These are phyloP conservation scores for Drosophila simulans DNA, from an alignment of 1,140 invertebrate species.

Conservation along the genomic window DNA sequence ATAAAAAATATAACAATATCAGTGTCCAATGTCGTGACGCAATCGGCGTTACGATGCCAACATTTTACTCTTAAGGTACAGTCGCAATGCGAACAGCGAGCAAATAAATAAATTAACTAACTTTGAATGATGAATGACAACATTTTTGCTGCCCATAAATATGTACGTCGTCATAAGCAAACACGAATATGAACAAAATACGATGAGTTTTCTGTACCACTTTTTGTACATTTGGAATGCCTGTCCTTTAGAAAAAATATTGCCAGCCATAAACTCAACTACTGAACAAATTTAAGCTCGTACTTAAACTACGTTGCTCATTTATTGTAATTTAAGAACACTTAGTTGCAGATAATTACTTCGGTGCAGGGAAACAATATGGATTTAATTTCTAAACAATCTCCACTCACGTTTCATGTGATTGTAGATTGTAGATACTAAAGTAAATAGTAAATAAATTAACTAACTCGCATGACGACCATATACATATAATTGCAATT, in stretches of 20 bases:
- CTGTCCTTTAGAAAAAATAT: not conserved
- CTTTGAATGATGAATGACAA: constrained; percentile 30
- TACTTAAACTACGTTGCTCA: no score
- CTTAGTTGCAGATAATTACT: not conserved
- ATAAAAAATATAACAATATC: no score
- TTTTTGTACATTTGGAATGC: not conserved
- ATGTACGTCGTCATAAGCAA: not conserved
- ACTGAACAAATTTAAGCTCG: not conserved
- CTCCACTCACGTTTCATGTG: not conserved
- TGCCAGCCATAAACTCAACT: not conserved
- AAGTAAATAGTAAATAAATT: not conserved
- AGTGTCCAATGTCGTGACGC: constrained; percentile 20
- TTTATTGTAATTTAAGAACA: no score
- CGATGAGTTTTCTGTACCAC: not conserved
- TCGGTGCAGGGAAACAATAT: constrained; percentile 7
- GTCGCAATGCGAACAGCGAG: not conserved
- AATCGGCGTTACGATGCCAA: constrained; percentile 13
- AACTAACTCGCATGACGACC: not conserved
- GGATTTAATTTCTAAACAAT: not conserved
- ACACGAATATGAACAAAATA: no score
- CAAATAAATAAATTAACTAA: constrained; percentile 29
- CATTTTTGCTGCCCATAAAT: constrained; percentile 1
- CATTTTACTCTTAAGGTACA: constrained; percentile 3
- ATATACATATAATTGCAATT: not conserved
- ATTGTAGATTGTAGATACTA: not conserved